Percentiles rank a stretch among this genome's conserved stretches.
Conservation (phyloP, 2,797 vertebrate genomes). For the Lacerta agilis region DNA sequence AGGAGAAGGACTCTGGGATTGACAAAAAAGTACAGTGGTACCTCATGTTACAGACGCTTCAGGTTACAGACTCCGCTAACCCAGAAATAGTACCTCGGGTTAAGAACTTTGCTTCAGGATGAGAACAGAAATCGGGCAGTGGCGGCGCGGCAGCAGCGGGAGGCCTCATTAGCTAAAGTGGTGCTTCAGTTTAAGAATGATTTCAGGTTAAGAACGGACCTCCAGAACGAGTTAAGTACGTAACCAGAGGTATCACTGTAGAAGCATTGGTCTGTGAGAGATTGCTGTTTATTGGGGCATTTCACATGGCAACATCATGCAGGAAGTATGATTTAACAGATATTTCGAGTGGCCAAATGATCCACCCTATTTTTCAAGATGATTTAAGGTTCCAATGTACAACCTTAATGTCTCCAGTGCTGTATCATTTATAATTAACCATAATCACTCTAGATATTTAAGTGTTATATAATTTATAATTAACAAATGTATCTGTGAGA, state of each 20-base stretch:
- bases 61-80: too few relatives aligned
- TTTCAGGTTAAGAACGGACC: too few relatives aligned
- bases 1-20: not conserved
- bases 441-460: not conserved
- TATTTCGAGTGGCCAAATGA: not conserved
- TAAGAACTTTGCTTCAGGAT: too few relatives aligned
- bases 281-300: not conserved
- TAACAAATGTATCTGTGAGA: not conserved
- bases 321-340: not conserved
- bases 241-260: too few relatives aligned
- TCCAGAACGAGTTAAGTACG: too few relatives aligned
- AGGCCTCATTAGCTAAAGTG: too few relatives aligned
- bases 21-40: not conserved
- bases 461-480: not conserved
- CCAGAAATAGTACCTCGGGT: too few relatives aligned
- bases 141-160: too few relatives aligned
- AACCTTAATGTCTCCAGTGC: not conserved
- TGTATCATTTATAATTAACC: not conserved
- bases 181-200: too few relatives aligned
- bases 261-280: not conserved
- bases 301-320: too few relatives aligned
- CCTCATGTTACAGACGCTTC: too few relatives aligned
- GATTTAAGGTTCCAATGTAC: not conserved
- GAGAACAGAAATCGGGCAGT: too few relatives aligned
- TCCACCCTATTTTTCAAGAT: not conserved